Conservation (phyloP, 2,797 vertebrate genomes). For the Ctenopoma multispine region DNA sequence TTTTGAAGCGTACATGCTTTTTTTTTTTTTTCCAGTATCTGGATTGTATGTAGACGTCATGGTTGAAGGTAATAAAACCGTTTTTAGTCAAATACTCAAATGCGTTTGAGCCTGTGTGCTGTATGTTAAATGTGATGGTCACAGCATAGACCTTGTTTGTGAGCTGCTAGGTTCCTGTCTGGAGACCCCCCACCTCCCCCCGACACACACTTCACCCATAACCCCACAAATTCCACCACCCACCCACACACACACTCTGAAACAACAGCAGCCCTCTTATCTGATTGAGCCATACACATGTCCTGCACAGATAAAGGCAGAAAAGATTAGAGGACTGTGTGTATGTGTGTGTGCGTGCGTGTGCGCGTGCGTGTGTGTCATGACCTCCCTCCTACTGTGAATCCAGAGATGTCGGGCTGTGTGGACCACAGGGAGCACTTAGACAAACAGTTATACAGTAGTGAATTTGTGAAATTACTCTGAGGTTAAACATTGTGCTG, state of each 20-base stretch:
- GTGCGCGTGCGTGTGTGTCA: slow-evolving; percentile 15
- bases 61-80: slow-evolving; percentile 53
- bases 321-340: slow-evolving; percentile 9
- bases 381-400: neutral
- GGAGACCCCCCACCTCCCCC: neutral
- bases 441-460: slow-evolving; percentile 9
- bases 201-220: neutral
- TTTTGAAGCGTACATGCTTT: slow-evolving; percentile 23
- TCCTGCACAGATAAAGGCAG: slow-evolving; percentile 28
- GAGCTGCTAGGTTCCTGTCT: slow-evolving; percentile 33
- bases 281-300: slow-evolving; percentile 37
- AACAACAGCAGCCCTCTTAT: slow-evolving; percentile 43
- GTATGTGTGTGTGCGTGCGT: slow-evolving; percentile 5
- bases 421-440: slow-evolving; percentile 4
- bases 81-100: neutral
- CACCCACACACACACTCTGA: slow-evolving; percentile 21
- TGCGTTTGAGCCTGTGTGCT: neutral
- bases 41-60: slow-evolving; percentile 51
- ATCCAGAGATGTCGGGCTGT: neutral
- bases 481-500: neutral
- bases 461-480: neutral
- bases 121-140: neutral
- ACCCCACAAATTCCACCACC: slow-evolving; percentile 9
- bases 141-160: slow-evolving; percentile 37
- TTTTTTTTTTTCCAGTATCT: slow-evolving; percentile 74